Conservation (phyloP, 2,888 invertebrate species). For the Xylophagus ater region DNA sequence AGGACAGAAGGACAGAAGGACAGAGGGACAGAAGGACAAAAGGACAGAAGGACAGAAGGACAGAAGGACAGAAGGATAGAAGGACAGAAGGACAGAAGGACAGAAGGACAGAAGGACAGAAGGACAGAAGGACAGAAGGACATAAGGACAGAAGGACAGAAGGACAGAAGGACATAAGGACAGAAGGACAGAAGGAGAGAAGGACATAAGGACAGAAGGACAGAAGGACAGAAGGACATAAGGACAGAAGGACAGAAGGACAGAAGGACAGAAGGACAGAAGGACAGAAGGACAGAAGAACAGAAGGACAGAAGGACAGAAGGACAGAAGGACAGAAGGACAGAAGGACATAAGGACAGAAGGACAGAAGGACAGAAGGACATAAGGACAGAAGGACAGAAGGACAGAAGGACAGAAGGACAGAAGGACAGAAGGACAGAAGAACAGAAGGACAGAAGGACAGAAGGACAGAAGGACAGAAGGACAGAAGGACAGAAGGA, state of each 20-base stretch:
- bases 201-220: neutral
- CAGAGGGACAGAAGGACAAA: neutral
- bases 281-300: neutral
- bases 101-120: neutral
- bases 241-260: neutral
- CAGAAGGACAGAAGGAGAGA: neutral
- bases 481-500: neutral
- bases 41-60: neutral
- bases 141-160: slow-evolving; percentile 1
- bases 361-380: neutral
- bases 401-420: neutral
- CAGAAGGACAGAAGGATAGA: neutral
- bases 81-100: slow-evolving; percentile 1
- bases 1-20: too few relatives aligned
- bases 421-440: neutral
- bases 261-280: neutral
- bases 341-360: neutral
- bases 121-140: neutral
- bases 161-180: neutral
- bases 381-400: neutral
- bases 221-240: neutral
- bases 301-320: neutral
- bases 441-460: neutral
- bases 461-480: neutral
- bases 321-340: neutral